These are phyloP conservation scores for Gopherus flavomarginatus DNA, from an alignment of 2,113 vertebrate genomes.

Conservation along the genomic window DNA sequence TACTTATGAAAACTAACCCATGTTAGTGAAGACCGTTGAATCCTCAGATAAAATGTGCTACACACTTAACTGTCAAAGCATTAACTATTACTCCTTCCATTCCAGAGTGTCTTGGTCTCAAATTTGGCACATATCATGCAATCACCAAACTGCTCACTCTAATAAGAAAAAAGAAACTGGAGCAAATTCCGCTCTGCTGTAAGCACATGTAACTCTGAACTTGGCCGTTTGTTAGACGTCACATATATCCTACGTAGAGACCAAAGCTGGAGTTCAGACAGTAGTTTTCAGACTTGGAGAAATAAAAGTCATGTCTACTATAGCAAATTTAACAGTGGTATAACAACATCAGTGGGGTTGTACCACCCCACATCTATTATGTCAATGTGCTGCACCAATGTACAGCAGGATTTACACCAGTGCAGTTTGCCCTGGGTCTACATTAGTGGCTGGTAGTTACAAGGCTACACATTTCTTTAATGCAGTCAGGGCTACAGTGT, in stretches of 20 bases:
- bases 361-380: not conserved
- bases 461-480: not conserved
- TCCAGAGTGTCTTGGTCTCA: not conserved
- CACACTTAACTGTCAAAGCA: not conserved
- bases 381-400: not conserved
- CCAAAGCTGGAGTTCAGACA: not conserved
- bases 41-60: not conserved
- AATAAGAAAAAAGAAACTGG: not conserved
- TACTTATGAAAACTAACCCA: not conserved
- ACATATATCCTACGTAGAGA: not conserved
- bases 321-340: not conserved
- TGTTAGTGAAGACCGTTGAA: not conserved
- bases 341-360: not conserved
- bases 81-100: not conserved
- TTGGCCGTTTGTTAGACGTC: not conserved
- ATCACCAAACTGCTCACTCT: not conserved
- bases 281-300: not conserved
- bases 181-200: not conserved
- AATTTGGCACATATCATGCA: not conserved
- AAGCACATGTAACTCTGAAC: not conserved
- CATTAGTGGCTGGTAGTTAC: not conserved
- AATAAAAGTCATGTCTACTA: not conserved
- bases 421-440: not conserved
- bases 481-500: not conserved
- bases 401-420: not conserved